These are phyloP conservation scores for Paradisaea rubra DNA, from an alignment of 2,113 vertebrate genomes.

Conservation along the genomic window DNA sequence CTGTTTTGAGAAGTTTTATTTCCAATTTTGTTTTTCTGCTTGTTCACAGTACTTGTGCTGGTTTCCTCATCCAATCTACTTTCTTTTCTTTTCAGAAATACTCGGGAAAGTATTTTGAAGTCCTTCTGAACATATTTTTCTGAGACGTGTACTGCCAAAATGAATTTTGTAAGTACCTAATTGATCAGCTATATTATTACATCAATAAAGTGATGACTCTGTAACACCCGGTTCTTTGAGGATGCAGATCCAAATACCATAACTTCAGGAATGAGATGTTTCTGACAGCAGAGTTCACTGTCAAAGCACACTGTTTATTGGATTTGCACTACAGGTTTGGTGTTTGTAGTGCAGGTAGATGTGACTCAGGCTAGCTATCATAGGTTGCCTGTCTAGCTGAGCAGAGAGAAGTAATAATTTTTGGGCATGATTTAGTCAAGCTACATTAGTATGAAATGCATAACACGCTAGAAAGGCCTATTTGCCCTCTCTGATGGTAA, in stretches of 20 bases:
- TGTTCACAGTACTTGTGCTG: not conserved
- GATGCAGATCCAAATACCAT: not conserved
- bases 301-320: not conserved
- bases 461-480: not conserved
- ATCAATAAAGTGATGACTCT: not conserved
- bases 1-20: not conserved
- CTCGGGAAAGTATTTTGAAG: not conserved
- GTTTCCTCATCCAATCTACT: not conserved
- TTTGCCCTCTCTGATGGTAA: not conserved
- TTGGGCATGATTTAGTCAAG: not conserved
- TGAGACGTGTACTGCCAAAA: not conserved
- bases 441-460: not conserved
- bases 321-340: not conserved
- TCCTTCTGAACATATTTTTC: not conserved
- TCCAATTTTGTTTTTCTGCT: not conserved
- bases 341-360: not conserved
- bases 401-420: not conserved
- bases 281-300: not conserved
- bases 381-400: not conserved
- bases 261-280: not conserved
- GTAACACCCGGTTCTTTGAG: not conserved
- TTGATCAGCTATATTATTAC: not conserved
- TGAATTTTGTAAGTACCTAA: slow-evolving; percentile 48
- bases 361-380: not conserved
- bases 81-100: not conserved